Evolutionary conservation across 2,113 vertebrate genomes (phyloP), one percentile per base, ranked within the genome.

Genomic region (Anser brachyrhynchus): DNA sequence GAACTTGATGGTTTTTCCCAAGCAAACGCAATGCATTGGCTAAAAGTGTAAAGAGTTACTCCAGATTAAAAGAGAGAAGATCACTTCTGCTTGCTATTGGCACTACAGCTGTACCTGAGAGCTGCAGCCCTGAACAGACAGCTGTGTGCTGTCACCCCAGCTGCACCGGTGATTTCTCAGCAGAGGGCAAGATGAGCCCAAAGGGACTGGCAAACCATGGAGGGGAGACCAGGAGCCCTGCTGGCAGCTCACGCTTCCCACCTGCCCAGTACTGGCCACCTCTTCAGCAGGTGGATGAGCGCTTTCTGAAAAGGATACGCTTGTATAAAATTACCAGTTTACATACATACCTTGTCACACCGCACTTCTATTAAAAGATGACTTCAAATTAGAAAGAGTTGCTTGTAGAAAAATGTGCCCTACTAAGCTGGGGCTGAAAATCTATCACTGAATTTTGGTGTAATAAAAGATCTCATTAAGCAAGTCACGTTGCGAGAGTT

Each of bases 41-140:
- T 77, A 72, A 78, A 86, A 54, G 3, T 20, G 5, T 62, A 3
- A 59, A 44, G 20, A 25, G 31, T 31, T 67, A 41, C 5, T 74
- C 14, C 6, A 49, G 5, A 37, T 4, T 3, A 4, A 26, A 22
- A 8, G 37, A 55, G 11, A 54, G 22, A n/a, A 29, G 10, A 57
- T 19, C 3, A 6, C 57, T 57, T 62, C 25, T 29, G 2, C 31
- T 90, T 28, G 10, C 29, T 80, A 2, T 37, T 44, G 79, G 54
- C 41, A 74, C 44, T 44, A 16, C 22, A 93, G 85, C 88, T 93
- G 90, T 51, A 93, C 78, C 17, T 77, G 51, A 80, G 51, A 88
- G 85, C 31, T 89, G 57, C 76, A 91, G 80, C n/a, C 80, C 37
- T 78, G 82, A 90, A 49, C 13, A 37, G 51, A 21, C 1, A 79